phyloP scores from a whole-genome alignment of 2,113 vertebrate species.

The Mionectes macconnelli region DNA sequence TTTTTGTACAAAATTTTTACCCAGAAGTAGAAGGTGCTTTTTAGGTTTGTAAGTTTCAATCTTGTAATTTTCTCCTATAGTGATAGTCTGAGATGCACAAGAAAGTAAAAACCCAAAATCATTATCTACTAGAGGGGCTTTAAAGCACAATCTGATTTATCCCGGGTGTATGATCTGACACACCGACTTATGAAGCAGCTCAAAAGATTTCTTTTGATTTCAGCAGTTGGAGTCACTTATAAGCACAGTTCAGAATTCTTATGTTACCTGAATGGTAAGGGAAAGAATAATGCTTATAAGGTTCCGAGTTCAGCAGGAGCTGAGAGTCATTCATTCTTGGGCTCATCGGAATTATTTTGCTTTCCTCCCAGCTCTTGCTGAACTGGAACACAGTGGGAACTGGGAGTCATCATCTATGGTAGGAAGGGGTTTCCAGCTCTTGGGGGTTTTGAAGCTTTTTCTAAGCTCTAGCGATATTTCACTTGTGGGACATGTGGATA shows the following conservation, averaged over 20 bases:
- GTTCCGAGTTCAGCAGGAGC: neutral
- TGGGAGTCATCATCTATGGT: neutral
- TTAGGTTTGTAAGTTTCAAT: neutral
- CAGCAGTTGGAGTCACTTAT: neutral
- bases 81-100: neutral
- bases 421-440: neutral
- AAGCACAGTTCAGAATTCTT: neutral
- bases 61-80: neutral
- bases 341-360: neutral
- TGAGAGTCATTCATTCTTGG: neutral
- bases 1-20: neutral
- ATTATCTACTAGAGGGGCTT: neutral
- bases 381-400: neutral
- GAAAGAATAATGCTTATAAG: neutral
- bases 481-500: neutral
- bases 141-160: neutral
- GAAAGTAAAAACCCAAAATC: neutral
- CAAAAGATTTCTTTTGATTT: neutral
- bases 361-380: neutral
- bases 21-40: neutral
- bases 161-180: neutral
- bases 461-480: neutral
- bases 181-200: neutral
- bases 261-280: neutral
- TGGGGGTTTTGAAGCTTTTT: neutral